Base-by-base conservation (phyloP, 1,140 invertebrate species). In the Aradophagus sp. region DNA sequence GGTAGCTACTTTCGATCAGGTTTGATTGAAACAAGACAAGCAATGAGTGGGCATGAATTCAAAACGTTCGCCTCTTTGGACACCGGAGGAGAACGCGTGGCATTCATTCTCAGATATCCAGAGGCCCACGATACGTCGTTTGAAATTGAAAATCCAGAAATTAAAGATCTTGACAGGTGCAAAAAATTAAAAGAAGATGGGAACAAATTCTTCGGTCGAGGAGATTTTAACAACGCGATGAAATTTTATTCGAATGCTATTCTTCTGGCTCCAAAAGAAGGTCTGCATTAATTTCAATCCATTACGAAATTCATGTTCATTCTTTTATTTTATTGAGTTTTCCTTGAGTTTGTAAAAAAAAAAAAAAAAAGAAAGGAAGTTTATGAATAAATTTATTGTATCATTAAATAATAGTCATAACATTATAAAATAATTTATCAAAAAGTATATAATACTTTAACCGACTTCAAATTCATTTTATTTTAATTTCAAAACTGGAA, bases 201-300 rank as follows among this genome's bases (percentile, higher is more conserved):
- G 11, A 97, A 97, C 77, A 86, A 87, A 35, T 89, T 88, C 15
- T 97, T 96, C 71, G 90, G 92, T 71, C 89, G 88, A 65, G 91
- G 91, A 45, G 89, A 93, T 73, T 95, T 91, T 86, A 63, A 83
- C n/a, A 89, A 89, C 71, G 93, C 95, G 0, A 83, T 95, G 68
- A 83, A 90, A 14, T 82, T 88, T 3, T 97, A 97, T 82, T 93
- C 90, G 35, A 87, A 90, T 59, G 91, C 91, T 58, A 88, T 91
- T 72, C 77, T 91, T 14, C 74, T 87, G 10, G 89, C 93, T 11
- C 85, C 87, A 52, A 88, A 88, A 78, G 87, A 90, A 82, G 87
- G 91, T 93, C 12, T 36, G 19, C 16, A 20, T 41, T 35, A 23
- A 44, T 41, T 35, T 8, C 2, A 29, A 10, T n/a, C n/a, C n/a